phyloP scores from a whole-genome alignment of 1,140 invertebrate genomes.

The Acromyrmex heyeri region DNA sequence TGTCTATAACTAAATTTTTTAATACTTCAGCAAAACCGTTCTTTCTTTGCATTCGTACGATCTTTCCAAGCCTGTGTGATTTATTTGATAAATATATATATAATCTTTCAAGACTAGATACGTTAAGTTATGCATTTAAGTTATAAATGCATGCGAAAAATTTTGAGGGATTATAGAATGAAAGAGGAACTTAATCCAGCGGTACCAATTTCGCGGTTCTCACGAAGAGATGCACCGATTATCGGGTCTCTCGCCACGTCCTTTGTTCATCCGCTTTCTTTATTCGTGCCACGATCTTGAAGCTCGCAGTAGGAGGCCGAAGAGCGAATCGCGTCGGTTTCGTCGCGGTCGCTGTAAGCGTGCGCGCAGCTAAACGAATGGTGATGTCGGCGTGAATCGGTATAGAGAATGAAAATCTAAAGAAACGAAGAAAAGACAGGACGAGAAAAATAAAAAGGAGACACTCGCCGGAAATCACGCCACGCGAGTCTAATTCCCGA shows the following conservation, averaged over 20 bases:
- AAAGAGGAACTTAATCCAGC: slow-evolving; percentile 14
- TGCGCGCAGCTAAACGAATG: slow-evolving; percentile 45
- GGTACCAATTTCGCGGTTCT: slow-evolving; percentile 35
- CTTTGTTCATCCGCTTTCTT: slow-evolving; percentile 57
- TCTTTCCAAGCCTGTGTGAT: not conserved
- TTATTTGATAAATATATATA: not conserved
- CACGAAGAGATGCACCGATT: slow-evolving; percentile 21
- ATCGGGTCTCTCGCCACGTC: slow-evolving; percentile 45
- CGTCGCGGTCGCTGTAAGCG: slow-evolving; percentile 32
- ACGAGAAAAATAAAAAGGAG: not conserved
- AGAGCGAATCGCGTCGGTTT: slow-evolving; percentile 40
- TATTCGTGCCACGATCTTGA: slow-evolving; percentile 39
- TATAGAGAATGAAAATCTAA: slow-evolving; percentile 36
- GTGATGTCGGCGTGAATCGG: slow-evolving; percentile 19
- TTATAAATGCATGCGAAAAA: not conserved
- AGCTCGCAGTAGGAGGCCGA: slow-evolving; percentile 48
- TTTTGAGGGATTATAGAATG: not conserved
- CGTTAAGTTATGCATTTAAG: not conserved
- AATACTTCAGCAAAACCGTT: too few species aligned
- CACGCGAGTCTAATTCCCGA: slow-evolving; percentile 62
- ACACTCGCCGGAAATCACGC: slow-evolving; percentile 14
- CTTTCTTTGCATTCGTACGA: not conserved
- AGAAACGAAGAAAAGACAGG: slow-evolving; percentile 34
- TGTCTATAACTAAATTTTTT: too few species aligned
- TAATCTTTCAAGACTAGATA: not conserved